Evolutionary conservation across 53 echinoderm and acorn worm species (phyloP), one percentile per base, ranked within the genome.

Genomic region (Arbacia lixula): DNA sequence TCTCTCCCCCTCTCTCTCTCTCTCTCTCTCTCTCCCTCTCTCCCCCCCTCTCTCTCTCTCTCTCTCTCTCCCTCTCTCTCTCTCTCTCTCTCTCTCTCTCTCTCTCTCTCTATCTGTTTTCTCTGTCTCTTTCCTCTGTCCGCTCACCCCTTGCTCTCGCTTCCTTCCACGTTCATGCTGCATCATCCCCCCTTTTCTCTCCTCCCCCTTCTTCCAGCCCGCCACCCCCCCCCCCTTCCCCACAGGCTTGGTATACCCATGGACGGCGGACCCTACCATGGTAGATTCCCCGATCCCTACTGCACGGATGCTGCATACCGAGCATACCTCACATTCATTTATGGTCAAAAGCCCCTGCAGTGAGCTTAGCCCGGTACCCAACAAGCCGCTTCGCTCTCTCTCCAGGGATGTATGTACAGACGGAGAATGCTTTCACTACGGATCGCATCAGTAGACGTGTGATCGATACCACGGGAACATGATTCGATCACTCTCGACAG

Each of bases 241-340:
- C 17, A 57, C 14, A 57, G n/a, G 2, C 22, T 24, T 16, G 22
- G 12, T 56, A 24, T n/a, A 5, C 30, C 62, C 5, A 6, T 12
- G 66, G n/a, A 20, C 2, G n/a, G 36, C 2, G 66, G 30, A 19
- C 37, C 5, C 35, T 11, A 1, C 40, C 69, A 3, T 1, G 66
- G 37, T 66, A 22, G 10, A 32, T 19, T 36, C 22, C 38, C 20
- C 38, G 11, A 36, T 21, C 66, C 2, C 51, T 17, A 66, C 4
- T 38, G 38, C 66, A 66, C 71, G 50, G 41, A 40, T 21, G 22
- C 71, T 24, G 54, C 88, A 88, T 88, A 83, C 88, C 73, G 56
- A n/a, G 69, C 60, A 88, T 88, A 60, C 83, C 43, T 88, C 51
- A 49, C 88, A 88, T 88, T 88, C 88, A 88, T 88, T 83, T 88